phyloP scores from a whole-genome alignment of 1,140 invertebrate genomes.

The Apis florea region DNA sequence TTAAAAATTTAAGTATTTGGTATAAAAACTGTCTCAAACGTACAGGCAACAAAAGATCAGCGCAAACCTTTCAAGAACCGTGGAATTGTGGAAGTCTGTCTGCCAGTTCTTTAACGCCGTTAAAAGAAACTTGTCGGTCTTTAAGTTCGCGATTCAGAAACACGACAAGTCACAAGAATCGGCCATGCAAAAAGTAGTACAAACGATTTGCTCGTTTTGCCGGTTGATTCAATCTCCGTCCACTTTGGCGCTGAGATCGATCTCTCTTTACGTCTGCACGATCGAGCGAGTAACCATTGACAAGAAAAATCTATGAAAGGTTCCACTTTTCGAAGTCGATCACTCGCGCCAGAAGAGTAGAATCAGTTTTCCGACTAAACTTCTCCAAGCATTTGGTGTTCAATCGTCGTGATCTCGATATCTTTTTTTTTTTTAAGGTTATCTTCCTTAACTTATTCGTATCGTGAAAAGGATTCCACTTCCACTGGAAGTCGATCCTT shows the following conservation, averaged over 20 bases:
- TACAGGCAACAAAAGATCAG: background rate
- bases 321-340: slow-evolving; percentile 38
- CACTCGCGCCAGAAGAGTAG: slow-evolving; percentile 15
- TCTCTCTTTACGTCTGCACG: slow-evolving; percentile 14
- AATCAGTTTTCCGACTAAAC: slow-evolving; percentile 49
- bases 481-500: slow-evolving; percentile 37
- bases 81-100: background rate
- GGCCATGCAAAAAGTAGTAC: slow-evolving; percentile 12
- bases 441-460: slow-evolving; percentile 58
- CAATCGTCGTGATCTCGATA: slow-evolving; percentile 55
- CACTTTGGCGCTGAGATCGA: slow-evolving; percentile 39
- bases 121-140: background rate
- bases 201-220: slow-evolving; percentile 21
- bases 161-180: background rate
- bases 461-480: slow-evolving; percentile 44
- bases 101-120: background rate
- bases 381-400: slow-evolving; percentile 37
- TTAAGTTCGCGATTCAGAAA: background rate
- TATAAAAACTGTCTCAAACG: background rate
- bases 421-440: slow-evolving; percentile 31
- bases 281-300: slow-evolving; percentile 34
- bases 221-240: slow-evolving; percentile 44
- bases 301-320: slow-evolving; percentile 57
- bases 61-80: background rate
- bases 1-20: background rate